Conservation (phyloP, 1,140 invertebrate genomes). For the Macrosteles quadrilineatus region DNA sequence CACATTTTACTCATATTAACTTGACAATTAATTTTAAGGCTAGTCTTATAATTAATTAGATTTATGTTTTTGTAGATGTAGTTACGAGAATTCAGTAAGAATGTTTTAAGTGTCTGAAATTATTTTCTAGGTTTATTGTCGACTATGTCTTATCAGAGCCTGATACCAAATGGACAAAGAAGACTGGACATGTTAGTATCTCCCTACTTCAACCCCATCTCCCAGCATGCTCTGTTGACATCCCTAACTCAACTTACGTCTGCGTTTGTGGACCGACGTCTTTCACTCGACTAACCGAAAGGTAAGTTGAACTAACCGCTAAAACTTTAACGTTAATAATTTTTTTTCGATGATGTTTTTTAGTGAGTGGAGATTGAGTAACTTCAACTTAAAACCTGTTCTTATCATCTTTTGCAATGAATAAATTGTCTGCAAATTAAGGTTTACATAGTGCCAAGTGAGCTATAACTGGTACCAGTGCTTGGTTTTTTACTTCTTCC, state of each 20-base stretch:
- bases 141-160: slow-evolving; percentile 65
- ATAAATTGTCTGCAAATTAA: no score
- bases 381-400: neutral
- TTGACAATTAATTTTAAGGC: no score
- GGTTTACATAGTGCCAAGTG: no score
- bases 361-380: neutral
- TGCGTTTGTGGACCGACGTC: slow-evolving; percentile 43
- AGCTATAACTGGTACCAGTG: no score
- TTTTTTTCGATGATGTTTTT: neutral
- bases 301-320: slow-evolving; percentile 38
- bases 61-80: no score
- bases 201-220: slow-evolving; percentile 46
- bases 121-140: slow-evolving; percentile 63
- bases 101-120: no score
- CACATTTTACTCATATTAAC: no score
- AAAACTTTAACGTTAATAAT: neutral
- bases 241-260: slow-evolving; percentile 30
- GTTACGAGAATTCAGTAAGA: no score
- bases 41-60: no score
- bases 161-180: slow-evolving; percentile 57
- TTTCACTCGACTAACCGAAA: slow-evolving; percentile 42
- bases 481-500: no score
- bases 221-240: slow-evolving; percentile 30
- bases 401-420: neutral
- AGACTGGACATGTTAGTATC: slow-evolving; percentile 51